Evolutionary conservation across 1,140 invertebrate genomes (phyloP), one percentile per base, ranked within the genome.

Genomic region (Formica exsecta): DNA sequence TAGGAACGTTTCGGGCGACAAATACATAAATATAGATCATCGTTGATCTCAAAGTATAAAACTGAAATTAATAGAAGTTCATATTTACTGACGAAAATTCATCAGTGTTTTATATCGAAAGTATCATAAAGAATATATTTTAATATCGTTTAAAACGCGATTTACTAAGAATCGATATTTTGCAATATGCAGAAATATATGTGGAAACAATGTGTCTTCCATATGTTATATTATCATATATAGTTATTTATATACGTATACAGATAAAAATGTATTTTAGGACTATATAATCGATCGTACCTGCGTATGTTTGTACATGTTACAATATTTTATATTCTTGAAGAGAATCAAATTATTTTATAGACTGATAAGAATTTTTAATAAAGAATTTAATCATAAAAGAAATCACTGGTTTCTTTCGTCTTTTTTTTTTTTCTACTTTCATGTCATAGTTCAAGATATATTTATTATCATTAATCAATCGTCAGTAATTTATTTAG

Each of bases 221-320:
- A 83, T 51, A 51, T 83, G 22, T 61, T 86, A 88, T 59, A 68
- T 77, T 68, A 75, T 85, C 29, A 64, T 76, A 85, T 38, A 64
- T 76, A 85, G 16, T 48, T 89, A 83, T 83, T 77, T 89, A 83
- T 87, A 85, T 79, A 85, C 59, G 16, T 86, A 89, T 74, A 89
- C 48, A 77, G 65, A 77, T 89, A 32, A 89, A 81, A 89, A 86
- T 83, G 64, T 70, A 89, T 75, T 89, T 61, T 89, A 61, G 32
- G 62, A 88, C 29, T 48, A 70, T 85, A 73, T 76, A 38, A 70
- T 89, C 48, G n/a, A 86, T 77, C 73, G 29, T 89, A 86, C 85
- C 85, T 89, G 87, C 80, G 57, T 86, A 44, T 81, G 65, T 89
- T 86, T 89, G 66, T 89, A 89, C 88, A 89, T 76, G 62, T 88